Evolutionary conservation across 37 sponge, comb jelly and placozoan genomes (phyloP).

Genomic region (Mnemiopsis leidyi): DNA sequence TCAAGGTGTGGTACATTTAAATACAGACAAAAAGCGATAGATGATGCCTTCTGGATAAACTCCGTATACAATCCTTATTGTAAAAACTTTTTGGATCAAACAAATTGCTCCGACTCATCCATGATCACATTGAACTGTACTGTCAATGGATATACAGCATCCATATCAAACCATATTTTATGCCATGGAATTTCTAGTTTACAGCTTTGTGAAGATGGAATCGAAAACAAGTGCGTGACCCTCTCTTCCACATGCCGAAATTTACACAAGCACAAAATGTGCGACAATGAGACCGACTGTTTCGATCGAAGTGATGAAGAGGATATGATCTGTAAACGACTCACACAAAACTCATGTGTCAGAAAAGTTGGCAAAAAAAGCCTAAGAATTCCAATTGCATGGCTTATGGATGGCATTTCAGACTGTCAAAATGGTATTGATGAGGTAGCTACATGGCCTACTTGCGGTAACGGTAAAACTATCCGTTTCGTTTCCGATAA

Average conservation of each 20-base stretch:
- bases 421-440: constrained; percentile 29
- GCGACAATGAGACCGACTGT: background rate
- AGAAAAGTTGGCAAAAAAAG: background rate
- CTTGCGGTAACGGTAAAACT: background rate
- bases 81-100: background rate
- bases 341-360: background rate
- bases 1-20: constrained; percentile 3
- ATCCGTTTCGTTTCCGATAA: no score
- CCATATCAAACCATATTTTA: background rate
- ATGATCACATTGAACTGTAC: background rate
- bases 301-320: background rate
- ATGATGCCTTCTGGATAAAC: background rate
- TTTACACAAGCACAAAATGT: constrained; percentile 12
- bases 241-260: background rate
- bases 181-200: background rate
- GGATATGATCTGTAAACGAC: background rate
- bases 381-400: background rate
- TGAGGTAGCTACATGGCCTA: background rate
- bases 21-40: background rate
- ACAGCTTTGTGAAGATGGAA: background rate
- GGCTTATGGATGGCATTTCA: background rate
- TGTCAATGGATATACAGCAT: background rate
- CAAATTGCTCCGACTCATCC: background rate
- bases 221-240: background rate
- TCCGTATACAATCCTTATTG: background rate